Evolutionary conservation across 1,140 invertebrate species (phyloP).

Genomic region (Euschistus heros): DNA sequence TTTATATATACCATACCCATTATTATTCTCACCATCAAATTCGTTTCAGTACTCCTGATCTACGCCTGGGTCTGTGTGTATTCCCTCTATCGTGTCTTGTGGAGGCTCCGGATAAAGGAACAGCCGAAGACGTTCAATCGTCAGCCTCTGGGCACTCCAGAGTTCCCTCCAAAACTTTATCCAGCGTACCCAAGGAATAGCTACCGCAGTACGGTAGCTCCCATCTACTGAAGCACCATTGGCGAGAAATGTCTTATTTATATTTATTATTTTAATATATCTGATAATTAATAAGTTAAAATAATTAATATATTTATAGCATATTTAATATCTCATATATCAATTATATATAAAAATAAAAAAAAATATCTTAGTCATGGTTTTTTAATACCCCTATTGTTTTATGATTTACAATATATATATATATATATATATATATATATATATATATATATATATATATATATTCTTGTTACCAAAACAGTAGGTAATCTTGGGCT

Average conservation of each 20-base stretch:
- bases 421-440: not conserved
- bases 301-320: too few relatives aligned
- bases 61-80: not conserved
- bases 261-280: too few relatives aligned
- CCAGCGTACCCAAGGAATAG: not conserved
- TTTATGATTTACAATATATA: too few relatives aligned
- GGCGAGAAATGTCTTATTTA: too few relatives aligned
- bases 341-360: too few relatives aligned
- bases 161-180: not conserved
- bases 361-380: too few relatives aligned
- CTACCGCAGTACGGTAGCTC: not conserved
- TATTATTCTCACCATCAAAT: too few relatives aligned
- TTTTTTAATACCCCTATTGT: too few relatives aligned
- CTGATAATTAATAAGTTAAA: too few relatives aligned
- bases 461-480: not conserved
- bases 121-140: not conserved
- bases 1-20: too few relatives aligned
- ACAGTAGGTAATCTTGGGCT: not conserved
- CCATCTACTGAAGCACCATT: not conserved
- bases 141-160: not conserved
- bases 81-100: not conserved
- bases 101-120: not conserved
- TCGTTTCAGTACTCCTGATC: not conserved
- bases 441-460: not conserved
- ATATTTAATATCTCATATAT: too few relatives aligned